A percentile compares a stretch with the other conserved stretches of the same genome.
phyloP scores from a whole-genome alignment of 2,113 vertebrate species.

The Lasiurus borealis region DNA sequence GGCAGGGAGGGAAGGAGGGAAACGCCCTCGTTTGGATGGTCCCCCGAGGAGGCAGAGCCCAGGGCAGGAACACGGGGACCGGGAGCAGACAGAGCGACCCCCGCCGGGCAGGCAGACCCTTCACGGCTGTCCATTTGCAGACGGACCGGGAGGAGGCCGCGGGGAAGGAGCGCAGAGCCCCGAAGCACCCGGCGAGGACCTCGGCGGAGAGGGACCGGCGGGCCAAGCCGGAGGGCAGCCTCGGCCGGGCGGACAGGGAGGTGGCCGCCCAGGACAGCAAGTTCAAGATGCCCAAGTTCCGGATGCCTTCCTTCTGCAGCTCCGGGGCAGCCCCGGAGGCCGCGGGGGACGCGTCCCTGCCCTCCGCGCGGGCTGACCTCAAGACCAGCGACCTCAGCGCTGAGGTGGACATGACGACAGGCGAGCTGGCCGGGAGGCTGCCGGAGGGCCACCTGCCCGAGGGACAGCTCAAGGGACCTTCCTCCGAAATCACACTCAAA shows the following conservation, averaged over 20 bases:
- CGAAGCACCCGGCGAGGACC: not conserved
- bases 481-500: not conserved
- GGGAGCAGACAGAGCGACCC: fast-evolving
- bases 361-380: not conserved
- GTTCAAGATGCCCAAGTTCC: constrained; percentile 77
- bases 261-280: constrained; percentile 38
- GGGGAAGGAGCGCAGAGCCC: fast-evolving
- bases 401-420: not conserved
- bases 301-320: not conserved
- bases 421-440: not conserved
- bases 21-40: not conserved
- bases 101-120: fast-evolving
- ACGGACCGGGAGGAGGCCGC: fast-evolving
- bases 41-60: fast-evolving
- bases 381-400: not conserved
- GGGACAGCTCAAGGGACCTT: not conserved
- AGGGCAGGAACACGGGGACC: fast-evolving
- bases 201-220: fast-evolving
- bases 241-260: not conserved
- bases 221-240: too few relatives aligned
- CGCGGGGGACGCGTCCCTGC: not conserved
- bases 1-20: not conserved
- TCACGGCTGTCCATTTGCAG: fast-evolving
- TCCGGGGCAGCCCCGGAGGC: not conserved
- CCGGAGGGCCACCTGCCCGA: not conserved